Percentiles rank a stretch among this genome's conserved stretches.
phyloP scores from a whole-genome alignment of 1,140 invertebrate genomes.

The Vanessa tameamea region DNA sequence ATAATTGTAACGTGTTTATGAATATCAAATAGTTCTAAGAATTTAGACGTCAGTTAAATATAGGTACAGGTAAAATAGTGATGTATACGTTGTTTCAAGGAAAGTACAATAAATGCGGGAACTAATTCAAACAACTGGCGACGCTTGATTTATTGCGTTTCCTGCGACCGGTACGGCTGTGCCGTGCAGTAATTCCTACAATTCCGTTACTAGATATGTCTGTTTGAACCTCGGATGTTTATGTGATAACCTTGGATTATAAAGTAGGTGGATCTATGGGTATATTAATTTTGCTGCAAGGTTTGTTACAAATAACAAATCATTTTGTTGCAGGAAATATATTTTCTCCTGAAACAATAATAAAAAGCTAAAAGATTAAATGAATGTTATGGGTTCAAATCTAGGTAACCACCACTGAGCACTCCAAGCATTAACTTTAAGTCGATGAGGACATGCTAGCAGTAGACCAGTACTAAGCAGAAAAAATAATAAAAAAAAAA shows the following conservation, averaged over 20 bases:
- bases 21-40: background rate
- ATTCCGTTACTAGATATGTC: slow-evolving; percentile 20
- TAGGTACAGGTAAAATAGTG: background rate
- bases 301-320: background rate
- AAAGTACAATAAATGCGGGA: slow-evolving; percentile 27
- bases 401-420: no score
- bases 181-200: slow-evolving; percentile 16
- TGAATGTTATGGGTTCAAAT: no score
- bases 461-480: no score
- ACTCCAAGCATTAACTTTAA: no score
- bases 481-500: no score
- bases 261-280: background rate
- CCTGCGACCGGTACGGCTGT: slow-evolving; percentile 18
- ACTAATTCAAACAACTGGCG: slow-evolving; percentile 33
- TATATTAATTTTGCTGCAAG: background rate
- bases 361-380: no score
- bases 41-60: background rate
- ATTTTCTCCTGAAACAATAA: no score
- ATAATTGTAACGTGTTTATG: background rate
- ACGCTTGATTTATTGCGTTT: slow-evolving; percentile 35
- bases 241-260: slow-evolving; percentile 1
- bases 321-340: no score
- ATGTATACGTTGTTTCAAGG: slow-evolving; percentile 20
- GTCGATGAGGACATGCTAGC: no score
- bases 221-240: slow-evolving; percentile 9